Evolutionary conservation across 2,113 vertebrate species (phyloP).

Genomic region (Proterorhinus semilunaris): DNA sequence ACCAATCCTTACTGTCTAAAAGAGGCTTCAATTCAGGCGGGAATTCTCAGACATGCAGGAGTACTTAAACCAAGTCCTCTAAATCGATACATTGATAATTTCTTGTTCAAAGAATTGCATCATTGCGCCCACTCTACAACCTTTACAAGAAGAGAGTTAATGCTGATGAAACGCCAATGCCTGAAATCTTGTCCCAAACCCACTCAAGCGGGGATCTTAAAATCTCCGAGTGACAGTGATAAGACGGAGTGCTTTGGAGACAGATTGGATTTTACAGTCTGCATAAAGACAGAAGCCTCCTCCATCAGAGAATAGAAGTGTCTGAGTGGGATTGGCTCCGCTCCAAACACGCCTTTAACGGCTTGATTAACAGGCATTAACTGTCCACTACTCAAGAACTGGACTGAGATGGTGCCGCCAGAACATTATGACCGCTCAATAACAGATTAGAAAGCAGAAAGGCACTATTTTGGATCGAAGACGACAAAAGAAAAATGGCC

Average conservation of each 20-base stretch:
- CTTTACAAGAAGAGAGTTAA: too few species aligned
- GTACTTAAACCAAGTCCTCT: too few species aligned
- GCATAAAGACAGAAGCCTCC: slow-evolving; percentile 21
- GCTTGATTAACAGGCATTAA: slow-evolving; percentile 38
- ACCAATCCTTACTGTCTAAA: too few species aligned
- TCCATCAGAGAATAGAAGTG: slow-evolving; percentile 30
- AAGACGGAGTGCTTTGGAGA: background rate
- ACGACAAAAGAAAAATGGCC: too few species aligned
- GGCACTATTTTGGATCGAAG: too few species aligned
- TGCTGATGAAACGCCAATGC: too few species aligned
- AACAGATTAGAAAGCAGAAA: too few species aligned
- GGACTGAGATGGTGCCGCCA: slow-evolving; percentile 1
- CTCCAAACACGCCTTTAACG: slow-evolving; percentile 47
- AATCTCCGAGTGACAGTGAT: background rate
- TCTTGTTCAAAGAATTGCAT: too few species aligned
- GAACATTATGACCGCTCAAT: background rate
- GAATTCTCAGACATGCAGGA: too few species aligned
- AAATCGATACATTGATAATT: too few species aligned
- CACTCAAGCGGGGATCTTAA: background rate
- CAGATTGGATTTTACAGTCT: slow-evolving; percentile 28
- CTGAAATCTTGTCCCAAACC: background rate
- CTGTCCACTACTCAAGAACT: slow-evolving; percentile 50
- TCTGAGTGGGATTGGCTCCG: slow-evolving; percentile 28
- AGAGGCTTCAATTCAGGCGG: too few species aligned
- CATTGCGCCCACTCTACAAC: too few species aligned